Conservation (phyloP, 35 echinoderm and acorn worm species). For the Apostichopus parvimensis region DNA sequence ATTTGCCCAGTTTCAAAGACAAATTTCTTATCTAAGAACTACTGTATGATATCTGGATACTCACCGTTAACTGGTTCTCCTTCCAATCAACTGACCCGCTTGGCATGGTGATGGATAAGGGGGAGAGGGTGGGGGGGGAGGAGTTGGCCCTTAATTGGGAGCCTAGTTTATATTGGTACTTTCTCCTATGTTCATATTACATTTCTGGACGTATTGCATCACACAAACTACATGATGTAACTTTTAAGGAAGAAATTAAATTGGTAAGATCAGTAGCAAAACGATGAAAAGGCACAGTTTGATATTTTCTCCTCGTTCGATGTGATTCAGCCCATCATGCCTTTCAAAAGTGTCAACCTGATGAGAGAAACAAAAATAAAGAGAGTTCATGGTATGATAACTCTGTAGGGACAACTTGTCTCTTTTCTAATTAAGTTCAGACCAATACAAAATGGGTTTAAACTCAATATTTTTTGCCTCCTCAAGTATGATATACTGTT, state of each 20-base stretch:
- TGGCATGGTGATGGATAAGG: background rate
- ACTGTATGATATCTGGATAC: background rate
- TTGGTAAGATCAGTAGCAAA: background rate
- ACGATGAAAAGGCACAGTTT: background rate
- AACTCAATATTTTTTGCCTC: no score
- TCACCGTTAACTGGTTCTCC: slow-evolving; percentile 76
- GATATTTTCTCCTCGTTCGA: background rate
- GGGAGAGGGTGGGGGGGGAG: background rate
- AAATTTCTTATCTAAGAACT: no score
- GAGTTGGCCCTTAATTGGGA: background rate
- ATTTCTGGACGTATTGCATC: background rate
- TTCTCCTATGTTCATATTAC: background rate
- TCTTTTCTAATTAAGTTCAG: no score
- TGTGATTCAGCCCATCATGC: background rate
- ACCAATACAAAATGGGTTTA: no score
- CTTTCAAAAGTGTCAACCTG: no score
- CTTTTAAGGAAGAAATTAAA: background rate
- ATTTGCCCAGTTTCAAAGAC: no score
- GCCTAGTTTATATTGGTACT: background rate
- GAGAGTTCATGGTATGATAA: no score
- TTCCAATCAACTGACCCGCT: slow-evolving; percentile 55
- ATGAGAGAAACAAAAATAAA: no score
- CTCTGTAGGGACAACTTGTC: no score
- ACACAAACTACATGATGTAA: background rate
- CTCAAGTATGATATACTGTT: no score